Conservation (phyloP, 2,797 vertebrate species). For the Enteromius viviparus region DNA sequence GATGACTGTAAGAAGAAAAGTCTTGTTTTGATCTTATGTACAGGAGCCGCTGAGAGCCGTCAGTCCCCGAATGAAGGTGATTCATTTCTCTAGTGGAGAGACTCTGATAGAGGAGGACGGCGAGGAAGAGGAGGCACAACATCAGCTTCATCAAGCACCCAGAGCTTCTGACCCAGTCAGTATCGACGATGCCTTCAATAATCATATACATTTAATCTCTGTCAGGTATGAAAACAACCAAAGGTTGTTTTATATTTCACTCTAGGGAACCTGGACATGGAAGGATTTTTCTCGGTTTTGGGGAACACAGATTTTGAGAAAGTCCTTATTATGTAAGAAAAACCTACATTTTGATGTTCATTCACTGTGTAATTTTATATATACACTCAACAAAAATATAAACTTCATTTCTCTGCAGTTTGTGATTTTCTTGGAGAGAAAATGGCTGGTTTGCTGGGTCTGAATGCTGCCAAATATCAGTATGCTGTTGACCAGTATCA, state of each 20-base stretch:
- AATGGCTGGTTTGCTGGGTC: conserved; percentile 74
- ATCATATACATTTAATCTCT: neutral
- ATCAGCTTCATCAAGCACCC: conserved; percentile 51
- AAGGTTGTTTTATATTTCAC: neutral
- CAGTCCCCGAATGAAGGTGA: conserved; percentile 65
- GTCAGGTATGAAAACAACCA: neutral
- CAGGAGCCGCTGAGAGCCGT: neutral
- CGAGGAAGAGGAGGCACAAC: conserved; percentile 70
- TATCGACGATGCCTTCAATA: conserved; percentile 58
- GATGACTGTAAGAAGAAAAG: neutral
- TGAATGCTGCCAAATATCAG: conserved; percentile 79
- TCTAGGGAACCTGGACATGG: conserved; percentile 69
- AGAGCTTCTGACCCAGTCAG: conserved; percentile 44
- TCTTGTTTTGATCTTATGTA: neutral
- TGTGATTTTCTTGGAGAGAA: conserved; percentile 80
- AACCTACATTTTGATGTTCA: neutral
- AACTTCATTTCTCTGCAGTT: conserved; percentile 60
- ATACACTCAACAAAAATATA: too few species aligned
- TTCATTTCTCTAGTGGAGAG: conserved; percentile 82
- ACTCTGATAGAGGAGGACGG: conserved; percentile 73
- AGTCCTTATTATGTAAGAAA: conserved; percentile 75
- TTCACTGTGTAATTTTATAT: neutral
- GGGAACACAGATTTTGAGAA: conserved; percentile 65
- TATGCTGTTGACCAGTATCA: conserved; percentile 73
- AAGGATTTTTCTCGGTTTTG: conserved; percentile 61